Conservation (phyloP, 2,888 invertebrate genomes). For the Trissoscelio sp. region DNA sequence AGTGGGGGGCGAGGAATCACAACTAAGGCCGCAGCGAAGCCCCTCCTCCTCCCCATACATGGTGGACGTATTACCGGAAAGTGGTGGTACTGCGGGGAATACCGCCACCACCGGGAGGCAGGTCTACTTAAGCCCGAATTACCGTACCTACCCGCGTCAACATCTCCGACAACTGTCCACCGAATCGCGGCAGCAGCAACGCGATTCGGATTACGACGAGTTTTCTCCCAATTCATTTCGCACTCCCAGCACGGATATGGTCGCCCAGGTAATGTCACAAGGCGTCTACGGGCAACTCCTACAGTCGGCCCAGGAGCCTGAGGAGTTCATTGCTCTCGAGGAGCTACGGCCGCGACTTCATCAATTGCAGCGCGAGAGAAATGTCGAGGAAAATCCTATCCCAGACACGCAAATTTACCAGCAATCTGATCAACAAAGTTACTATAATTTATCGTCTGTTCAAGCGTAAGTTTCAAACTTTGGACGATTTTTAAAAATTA, state of each 20-base stretch:
- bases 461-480: conserved; percentile 78
- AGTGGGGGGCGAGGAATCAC: too few relatives aligned
- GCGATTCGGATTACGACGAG: conserved; percentile 70
- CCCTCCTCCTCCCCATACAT: conserved; percentile 67
- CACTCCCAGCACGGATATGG: conserved; percentile 75
- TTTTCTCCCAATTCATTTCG: conserved; percentile 70
- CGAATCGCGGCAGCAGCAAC: conserved; percentile 52
- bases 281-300: conserved; percentile 79
- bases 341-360: conserved; percentile 76
- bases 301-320: conserved; percentile 77
- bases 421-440: conserved; percentile 73
- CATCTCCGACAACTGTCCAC: conserved; percentile 33
- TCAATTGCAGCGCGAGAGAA: conserved; percentile 70
- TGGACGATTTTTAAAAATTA: not conserved
- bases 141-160: conserved; percentile 55
- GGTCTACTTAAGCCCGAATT: conserved; percentile 61
- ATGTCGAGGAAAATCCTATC: conserved; percentile 52
- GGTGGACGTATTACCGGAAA: conserved; percentile 71
- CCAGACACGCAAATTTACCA: conserved; percentile 71
- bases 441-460: conserved; percentile 77
- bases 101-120: conserved; percentile 61
- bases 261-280: conserved; percentile 80
- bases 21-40: too few relatives aligned
- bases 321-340: conserved; percentile 78
- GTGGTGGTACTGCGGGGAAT: conserved; percentile 71